phyloP scores from a whole-genome alignment of 1,140 invertebrate genomes.

The Nasonia vitripennis region DNA sequence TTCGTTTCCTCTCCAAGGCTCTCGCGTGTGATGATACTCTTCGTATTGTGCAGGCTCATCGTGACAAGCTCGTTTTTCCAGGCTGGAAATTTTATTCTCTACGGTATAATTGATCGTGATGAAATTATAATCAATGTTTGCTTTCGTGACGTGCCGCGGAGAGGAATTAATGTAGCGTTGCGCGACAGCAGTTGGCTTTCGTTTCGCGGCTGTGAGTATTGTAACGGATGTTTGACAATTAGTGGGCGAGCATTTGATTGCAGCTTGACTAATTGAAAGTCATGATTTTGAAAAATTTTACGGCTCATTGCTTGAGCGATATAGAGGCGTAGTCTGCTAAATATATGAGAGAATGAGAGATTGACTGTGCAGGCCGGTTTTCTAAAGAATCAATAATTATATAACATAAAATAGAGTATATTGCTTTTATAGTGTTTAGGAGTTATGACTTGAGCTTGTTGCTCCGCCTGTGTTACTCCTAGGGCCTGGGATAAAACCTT shows the following conservation, averaged over 20 bases:
- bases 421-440: no score
- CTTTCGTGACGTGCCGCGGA: neutral
- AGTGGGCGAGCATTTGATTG: neutral
- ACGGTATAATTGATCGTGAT: conserved; percentile 10
- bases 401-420: no score
- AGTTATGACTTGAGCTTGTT: no score
- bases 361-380: no score
- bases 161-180: neutral
- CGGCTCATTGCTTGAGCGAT: neutral
- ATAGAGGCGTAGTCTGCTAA: neutral
- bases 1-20: neutral
- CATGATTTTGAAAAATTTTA: neutral
- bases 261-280: neutral
- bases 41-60: conserved; percentile 7
- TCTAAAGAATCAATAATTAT: no score
- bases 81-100: neutral
- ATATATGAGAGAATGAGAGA: no score
- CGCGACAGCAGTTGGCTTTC: neutral
- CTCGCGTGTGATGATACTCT: no score
- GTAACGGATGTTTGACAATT: neutral
- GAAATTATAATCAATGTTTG: conserved; percentile 7
- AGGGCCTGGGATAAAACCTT: no score
- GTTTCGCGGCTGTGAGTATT: neutral
- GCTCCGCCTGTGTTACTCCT: no score
- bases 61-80: neutral